Conservation (phyloP, 2,888 invertebrate species). For the Zhuqinia jingwanae region DNA sequence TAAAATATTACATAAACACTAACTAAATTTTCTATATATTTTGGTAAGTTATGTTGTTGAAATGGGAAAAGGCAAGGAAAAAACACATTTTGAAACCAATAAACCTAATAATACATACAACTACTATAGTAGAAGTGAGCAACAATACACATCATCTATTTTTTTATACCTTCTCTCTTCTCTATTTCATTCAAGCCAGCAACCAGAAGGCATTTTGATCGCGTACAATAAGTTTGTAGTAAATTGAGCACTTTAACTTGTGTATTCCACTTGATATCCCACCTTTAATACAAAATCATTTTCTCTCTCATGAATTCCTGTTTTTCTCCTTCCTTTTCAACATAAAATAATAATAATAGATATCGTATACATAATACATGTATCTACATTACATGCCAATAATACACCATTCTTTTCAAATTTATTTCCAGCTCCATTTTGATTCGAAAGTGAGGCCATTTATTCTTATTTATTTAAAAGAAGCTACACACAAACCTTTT, state of each 20-base stretch:
- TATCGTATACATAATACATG: not conserved
- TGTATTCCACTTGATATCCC: not conserved
- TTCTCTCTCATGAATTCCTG: constrained; percentile 31
- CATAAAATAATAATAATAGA: no score
- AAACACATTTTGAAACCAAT: no score
- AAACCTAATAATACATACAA: no score
- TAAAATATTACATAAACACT: no score
- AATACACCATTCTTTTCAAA: not conserved
- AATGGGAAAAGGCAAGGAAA: no score
- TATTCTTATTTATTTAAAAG: constrained; percentile 63
- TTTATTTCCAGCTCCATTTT: constrained; percentile 48
- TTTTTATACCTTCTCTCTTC: no score
- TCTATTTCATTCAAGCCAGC: not conserved
- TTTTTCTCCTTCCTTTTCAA: not conserved
- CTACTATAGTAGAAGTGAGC: not conserved
- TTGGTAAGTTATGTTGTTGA: no score
- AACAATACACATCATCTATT: not conserved
- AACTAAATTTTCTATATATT: no score
- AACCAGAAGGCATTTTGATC: not conserved
- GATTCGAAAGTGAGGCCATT: constrained; percentile 61
- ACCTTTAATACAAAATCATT: constrained; percentile 11
- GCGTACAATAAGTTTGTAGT: not conserved
- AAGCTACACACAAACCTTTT: no score
- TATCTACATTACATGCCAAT: no score
- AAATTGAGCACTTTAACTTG: constrained; percentile 6